phyloP scores from a whole-genome alignment of 2,797 vertebrate species.

The Pangasius djambal region DNA sequence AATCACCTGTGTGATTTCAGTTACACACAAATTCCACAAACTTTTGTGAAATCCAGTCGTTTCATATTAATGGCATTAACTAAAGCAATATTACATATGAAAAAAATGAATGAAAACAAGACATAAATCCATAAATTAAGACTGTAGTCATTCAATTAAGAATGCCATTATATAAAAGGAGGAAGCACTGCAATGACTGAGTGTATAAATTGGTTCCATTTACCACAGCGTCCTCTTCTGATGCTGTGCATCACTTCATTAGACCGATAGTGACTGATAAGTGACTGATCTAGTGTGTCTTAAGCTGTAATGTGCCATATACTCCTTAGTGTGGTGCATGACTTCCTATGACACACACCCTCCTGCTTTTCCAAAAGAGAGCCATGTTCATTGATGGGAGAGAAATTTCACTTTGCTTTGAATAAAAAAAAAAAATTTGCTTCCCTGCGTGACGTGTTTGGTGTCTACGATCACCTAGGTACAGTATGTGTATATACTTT shows the following conservation, averaged over 20 bases:
- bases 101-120: not conserved
- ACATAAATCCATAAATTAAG: not conserved
- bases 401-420: not conserved
- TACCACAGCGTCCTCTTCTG: not conserved
- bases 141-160: not conserved
- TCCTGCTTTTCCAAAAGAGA: not conserved
- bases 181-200: not conserved
- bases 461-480: not conserved
- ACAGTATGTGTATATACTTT: not conserved
- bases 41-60: not conserved
- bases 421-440: not conserved
- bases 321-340: not conserved
- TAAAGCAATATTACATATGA: not conserved
- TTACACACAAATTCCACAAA: not conserved
- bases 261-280: not conserved
- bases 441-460: not conserved
- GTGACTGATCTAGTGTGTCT: not conserved
- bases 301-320: not conserved
- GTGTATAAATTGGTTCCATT: not conserved
- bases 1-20: not conserved
- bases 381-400: too few relatives aligned
- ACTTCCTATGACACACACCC: not conserved
- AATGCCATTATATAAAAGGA: not conserved
- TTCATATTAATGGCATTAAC: not conserved
- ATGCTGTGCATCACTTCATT: not conserved